phyloP scores from a whole-genome alignment of 2,888 invertebrate genomes.

The Leptinotarsa juncta region DNA sequence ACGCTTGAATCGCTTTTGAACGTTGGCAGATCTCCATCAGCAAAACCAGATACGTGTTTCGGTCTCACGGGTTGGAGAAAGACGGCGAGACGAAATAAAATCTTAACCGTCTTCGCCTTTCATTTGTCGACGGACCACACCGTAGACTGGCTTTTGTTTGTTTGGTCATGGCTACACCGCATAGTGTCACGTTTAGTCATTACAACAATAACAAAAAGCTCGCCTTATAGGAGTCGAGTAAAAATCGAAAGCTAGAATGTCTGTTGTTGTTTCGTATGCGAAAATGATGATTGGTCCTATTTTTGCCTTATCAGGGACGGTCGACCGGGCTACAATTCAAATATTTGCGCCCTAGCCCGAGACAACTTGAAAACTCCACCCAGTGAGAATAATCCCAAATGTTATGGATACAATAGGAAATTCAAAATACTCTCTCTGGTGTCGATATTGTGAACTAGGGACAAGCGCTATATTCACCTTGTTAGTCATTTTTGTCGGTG shows the following conservation, averaged over 20 bases:
- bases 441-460: too few relatives aligned
- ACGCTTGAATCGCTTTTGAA: too few relatives aligned
- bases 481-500: too few relatives aligned
- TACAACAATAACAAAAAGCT: constrained; percentile 51
- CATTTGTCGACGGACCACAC: constrained; percentile 44
- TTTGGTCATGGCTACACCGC: constrained; percentile 53
- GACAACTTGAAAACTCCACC: too few relatives aligned
- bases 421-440: too few relatives aligned
- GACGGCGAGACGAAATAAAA: constrained; percentile 18
- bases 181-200: constrained; percentile 56
- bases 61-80: neutral
- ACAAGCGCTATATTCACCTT: too few relatives aligned
- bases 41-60: neutral
- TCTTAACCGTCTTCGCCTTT: constrained; percentile 13
- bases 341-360: neutral
- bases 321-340: neutral
- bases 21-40: neutral
- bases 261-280: constrained; percentile 46
- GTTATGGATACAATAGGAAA: too few relatives aligned
- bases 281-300: constrained; percentile 46
- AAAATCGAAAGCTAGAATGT: constrained; percentile 44
- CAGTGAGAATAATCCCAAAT: too few relatives aligned
- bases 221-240: constrained; percentile 42
- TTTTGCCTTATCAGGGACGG: constrained; percentile 25
- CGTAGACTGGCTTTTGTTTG: constrained; percentile 50